Evolutionary conservation across 2,888 invertebrate species (phyloP).

Genomic region (Mythimna impura): DNA sequence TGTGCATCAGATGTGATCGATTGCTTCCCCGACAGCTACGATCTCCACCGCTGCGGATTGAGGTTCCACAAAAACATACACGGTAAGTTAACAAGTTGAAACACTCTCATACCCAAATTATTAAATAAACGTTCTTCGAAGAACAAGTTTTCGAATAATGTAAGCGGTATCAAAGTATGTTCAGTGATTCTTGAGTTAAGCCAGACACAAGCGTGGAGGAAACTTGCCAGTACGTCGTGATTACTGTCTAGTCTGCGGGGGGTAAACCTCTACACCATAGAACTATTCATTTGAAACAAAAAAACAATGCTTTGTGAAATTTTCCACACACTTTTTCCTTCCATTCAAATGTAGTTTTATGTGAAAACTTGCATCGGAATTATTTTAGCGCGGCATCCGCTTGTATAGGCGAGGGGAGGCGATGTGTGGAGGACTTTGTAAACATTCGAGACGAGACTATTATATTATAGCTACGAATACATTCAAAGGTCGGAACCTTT

Average conservation of each 20-base stretch:
- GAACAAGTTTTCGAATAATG: constrained; percentile 59
- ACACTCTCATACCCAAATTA: constrained; percentile 50
- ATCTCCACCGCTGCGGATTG: constrained; percentile 13
- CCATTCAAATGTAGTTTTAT: constrained; percentile 63
- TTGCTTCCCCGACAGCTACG: constrained; percentile 15
- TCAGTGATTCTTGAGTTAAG: constrained; percentile 53
- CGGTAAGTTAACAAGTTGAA: constrained; percentile 45
- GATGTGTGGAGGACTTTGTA: constrained; percentile 78
- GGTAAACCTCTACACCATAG: constrained; percentile 19
- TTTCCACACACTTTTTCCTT: constrained; percentile 43
- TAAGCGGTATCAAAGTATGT: constrained; percentile 52
- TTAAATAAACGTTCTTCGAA: constrained; percentile 53
- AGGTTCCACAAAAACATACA: constrained; percentile 51
- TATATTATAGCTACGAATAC: constrained; percentile 66
- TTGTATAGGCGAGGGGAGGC: constrained; percentile 67
- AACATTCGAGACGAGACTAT: constrained; percentile 80
- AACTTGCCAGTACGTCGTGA: constrained; percentile 55
- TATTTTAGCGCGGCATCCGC: constrained; percentile 68
- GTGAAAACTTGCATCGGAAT: constrained; percentile 69
- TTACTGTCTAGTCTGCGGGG: constrained; percentile 45
- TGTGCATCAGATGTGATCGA: constrained; percentile 44
- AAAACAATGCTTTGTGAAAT: constrained; percentile 47
- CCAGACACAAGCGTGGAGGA: constrained; percentile 50
- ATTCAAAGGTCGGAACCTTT: constrained; percentile 68
- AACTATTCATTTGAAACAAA: constrained; percentile 49